phyloP scores from a whole-genome alignment of 2,797 vertebrate species.

The Schizopygopsis malacanthus region DNA sequence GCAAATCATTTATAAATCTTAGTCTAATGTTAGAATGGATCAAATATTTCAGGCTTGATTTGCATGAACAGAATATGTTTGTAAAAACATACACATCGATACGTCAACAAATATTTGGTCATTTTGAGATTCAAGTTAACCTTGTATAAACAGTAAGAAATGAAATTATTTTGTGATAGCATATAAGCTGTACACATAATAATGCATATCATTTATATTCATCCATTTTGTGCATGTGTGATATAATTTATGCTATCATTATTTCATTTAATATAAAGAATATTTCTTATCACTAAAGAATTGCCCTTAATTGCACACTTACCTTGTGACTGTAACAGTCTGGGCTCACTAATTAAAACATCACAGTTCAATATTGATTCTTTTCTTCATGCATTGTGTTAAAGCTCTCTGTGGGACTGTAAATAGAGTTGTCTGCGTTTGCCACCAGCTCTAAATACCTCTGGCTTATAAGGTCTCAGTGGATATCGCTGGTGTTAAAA shows the following conservation, averaged over 20 bases:
- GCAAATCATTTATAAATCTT: conserved; percentile 33
- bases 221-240: too few relatives aligned
- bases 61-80: background rate
- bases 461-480: conserved; percentile 16
- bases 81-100: background rate
- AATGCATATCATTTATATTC: background rate
- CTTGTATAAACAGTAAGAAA: background rate
- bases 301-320: background rate
- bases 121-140: background rate
- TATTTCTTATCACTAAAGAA: background rate
- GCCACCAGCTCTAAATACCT: background rate
- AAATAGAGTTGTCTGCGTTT: background rate
- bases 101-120: background rate
- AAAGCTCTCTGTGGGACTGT: background rate
- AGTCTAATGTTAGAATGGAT: conserved; percentile 23
- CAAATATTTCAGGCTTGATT: background rate
- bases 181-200: background rate
- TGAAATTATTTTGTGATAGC: background rate
- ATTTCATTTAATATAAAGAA: background rate
- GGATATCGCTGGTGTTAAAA: conserved; percentile 10
- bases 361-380: background rate
- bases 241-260: background rate
- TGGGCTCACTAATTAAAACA: background rate
- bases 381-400: background rate
- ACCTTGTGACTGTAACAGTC: background rate